These are phyloP conservation scores for Rhea americana DNA, from an alignment of 2,113 vertebrate genomes.

Conservation along the genomic window DNA sequence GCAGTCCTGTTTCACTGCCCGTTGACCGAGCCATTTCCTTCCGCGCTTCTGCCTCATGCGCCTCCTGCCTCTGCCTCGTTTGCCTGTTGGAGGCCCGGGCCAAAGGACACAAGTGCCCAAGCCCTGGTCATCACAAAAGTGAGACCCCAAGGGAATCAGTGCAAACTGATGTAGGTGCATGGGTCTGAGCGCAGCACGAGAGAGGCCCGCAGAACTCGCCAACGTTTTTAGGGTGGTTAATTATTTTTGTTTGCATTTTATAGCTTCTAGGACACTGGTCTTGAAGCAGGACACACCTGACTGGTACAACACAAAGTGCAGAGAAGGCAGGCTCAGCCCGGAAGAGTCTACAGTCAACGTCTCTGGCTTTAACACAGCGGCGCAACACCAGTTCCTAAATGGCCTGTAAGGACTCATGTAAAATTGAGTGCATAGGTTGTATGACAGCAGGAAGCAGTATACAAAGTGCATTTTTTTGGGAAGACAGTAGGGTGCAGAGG, in stretches of 20 bases:
- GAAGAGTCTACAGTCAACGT: accelerated
- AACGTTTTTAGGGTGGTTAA: not conserved
- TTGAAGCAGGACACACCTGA: not conserved
- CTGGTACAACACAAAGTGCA: not conserved
- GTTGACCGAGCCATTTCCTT: not conserved
- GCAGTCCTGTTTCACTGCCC: not conserved
- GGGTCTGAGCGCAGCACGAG: not conserved
- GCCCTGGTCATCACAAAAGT: accelerated
- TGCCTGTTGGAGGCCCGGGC: not conserved
- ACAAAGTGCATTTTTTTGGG: not conserved
- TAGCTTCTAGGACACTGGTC: not conserved
- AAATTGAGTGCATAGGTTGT: not conserved
- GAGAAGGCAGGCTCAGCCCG: not conserved
- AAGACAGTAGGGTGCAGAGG: not conserved
- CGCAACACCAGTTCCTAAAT: not conserved
- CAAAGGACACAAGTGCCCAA: accelerated
- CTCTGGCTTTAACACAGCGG: not conserved
- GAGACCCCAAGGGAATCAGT: not conserved
- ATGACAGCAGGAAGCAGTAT: not conserved
- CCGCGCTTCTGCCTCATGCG: not conserved
- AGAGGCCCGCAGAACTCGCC: not conserved
- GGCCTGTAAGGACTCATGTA: not conserved
- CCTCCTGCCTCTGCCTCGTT: not conserved
- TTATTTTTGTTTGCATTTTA: not conserved
- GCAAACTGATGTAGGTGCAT: accelerated